These are phyloP conservation scores for Cybosia mesomella DNA, from an alignment of 2,888 invertebrate species.

Conservation along the genomic window DNA sequence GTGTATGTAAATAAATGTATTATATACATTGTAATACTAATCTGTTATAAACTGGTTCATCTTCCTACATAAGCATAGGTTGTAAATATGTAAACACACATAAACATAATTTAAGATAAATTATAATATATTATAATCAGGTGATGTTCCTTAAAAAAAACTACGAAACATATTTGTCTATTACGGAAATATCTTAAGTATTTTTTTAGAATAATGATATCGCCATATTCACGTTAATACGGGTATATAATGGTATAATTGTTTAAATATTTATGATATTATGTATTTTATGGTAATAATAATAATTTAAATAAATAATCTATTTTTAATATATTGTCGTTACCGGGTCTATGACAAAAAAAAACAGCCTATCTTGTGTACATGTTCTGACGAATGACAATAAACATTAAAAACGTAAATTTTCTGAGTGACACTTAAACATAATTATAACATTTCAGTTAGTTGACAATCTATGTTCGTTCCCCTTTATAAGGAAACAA, in stretches of 20 bases:
- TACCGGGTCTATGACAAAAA: not conserved
- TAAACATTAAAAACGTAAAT: not conserved
- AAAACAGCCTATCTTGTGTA: not conserved
- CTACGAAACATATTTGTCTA: slow-evolving; percentile 5
- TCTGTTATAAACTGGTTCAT: slow-evolving; percentile 5
- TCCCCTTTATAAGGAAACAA: not conserved
- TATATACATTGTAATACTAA: not conserved
- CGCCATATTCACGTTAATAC: not conserved
- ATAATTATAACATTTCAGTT: too few species aligned
- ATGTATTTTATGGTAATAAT: not conserved
- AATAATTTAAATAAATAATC: not conserved
- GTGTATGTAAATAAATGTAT: slow-evolving; percentile 5
- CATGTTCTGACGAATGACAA: not conserved
- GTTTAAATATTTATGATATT: slow-evolving; percentile 9
- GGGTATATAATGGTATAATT: not conserved
- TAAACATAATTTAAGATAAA: not conserved
- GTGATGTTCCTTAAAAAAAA: slow-evolving; percentile 3
- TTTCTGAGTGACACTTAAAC: not conserved
- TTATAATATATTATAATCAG: slow-evolving; percentile 5
- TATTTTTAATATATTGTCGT: not conserved
- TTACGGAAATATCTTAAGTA: slow-evolving; percentile 5
- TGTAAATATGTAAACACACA: slow-evolving; percentile 7
- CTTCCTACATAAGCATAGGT: slow-evolving; percentile 8
- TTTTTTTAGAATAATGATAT: not conserved
- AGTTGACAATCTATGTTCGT: not conserved